These are phyloP conservation scores for Pemphredon lugubris DNA, from an alignment of 2,888 invertebrate species.

Conservation along the genomic window DNA sequence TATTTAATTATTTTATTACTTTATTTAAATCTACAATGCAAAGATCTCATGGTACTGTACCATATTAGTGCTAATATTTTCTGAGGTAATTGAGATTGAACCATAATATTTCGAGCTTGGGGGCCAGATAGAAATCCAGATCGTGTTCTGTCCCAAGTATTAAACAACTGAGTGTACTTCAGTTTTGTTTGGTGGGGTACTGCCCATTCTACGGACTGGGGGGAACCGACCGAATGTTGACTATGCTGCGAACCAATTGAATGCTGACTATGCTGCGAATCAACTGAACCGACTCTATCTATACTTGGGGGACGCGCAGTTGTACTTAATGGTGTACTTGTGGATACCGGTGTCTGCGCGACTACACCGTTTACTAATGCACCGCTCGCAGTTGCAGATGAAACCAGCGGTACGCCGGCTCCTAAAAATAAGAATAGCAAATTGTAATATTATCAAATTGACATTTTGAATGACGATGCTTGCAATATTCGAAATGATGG, in stretches of 20 bases:
- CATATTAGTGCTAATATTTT: constrained; percentile 95
- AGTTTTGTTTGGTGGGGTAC: constrained; percentile 91
- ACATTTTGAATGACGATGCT: too few species aligned
- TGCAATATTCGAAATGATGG: too few species aligned
- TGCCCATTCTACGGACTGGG: constrained; percentile 89
- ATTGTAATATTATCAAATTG: constrained; percentile 23
- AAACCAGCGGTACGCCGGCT: constrained; percentile 67
- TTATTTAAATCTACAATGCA: too few species aligned
- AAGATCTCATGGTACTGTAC: constrained; percentile 78
- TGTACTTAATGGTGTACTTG: constrained; percentile 78
- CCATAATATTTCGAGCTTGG: constrained; percentile 95
- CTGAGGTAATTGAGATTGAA: constrained; percentile 96
- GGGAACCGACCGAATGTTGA: constrained; percentile 78
- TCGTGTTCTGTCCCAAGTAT: constrained; percentile 93
- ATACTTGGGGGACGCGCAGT: constrained; percentile 80
- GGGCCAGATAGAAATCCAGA: constrained; percentile 94
- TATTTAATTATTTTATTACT: neutral
- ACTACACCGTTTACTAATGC: constrained; percentile 64
- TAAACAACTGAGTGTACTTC: constrained; percentile 97
- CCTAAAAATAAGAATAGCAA: constrained; percentile 50
- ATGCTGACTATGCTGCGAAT: constrained; percentile 78
- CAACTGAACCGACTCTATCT: constrained; percentile 84
- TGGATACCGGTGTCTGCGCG: constrained; percentile 77
- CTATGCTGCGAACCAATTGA: constrained; percentile 81
- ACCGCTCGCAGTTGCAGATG: constrained; percentile 61